These are phyloP conservation scores for Coboldia fuscipes DNA, from an alignment of 1,140 invertebrate genomes.

Conservation along the genomic window DNA sequence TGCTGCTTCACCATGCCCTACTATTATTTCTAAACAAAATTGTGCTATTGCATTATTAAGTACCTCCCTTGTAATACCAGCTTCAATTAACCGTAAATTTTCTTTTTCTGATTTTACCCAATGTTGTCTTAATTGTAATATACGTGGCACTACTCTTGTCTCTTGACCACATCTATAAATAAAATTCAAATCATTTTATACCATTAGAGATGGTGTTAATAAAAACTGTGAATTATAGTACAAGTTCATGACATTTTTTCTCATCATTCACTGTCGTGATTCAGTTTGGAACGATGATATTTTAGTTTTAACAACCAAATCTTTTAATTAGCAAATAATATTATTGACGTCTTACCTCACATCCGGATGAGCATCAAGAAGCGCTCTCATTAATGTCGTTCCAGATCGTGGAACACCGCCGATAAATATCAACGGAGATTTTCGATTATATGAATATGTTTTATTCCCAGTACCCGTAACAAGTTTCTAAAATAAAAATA, in stretches of 20 bases:
- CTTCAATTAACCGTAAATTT: slow-evolving; percentile 69
- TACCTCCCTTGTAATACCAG: slow-evolving; percentile 80
- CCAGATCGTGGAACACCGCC: slow-evolving; percentile 92
- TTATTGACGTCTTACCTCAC: slow-evolving; percentile 41
- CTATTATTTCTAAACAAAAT: slow-evolving; percentile 92
- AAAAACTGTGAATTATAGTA: too few relatives aligned
- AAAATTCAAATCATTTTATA: too few relatives aligned
- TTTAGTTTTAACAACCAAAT: too few relatives aligned
- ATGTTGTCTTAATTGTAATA: slow-evolving; percentile 77
- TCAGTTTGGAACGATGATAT: too few relatives aligned
- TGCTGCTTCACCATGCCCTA: slow-evolving; percentile 84
- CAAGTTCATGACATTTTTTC: too few relatives aligned
- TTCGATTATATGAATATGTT: slow-evolving; percentile 50
- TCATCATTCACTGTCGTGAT: too few relatives aligned
- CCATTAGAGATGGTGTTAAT: too few relatives aligned
- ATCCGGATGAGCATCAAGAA: slow-evolving; percentile 96
- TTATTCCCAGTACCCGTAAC: slow-evolving; percentile 37
- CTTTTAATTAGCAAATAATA: too few relatives aligned
- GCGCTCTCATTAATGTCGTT: slow-evolving; percentile 90
- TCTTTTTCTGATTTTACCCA: slow-evolving; percentile 88
- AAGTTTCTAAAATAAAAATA: slow-evolving; percentile 22
- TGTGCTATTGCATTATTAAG: slow-evolving; percentile 88
- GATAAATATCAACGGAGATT: slow-evolving; percentile 90
- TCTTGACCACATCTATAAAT: slow-evolving; percentile 81
- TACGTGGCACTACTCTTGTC: slow-evolving; percentile 86